Evolutionary conservation across 2,888 invertebrate species (phyloP), one percentile per base, ranked within the genome.

Genomic region (Rhagonycha lutea): DNA sequence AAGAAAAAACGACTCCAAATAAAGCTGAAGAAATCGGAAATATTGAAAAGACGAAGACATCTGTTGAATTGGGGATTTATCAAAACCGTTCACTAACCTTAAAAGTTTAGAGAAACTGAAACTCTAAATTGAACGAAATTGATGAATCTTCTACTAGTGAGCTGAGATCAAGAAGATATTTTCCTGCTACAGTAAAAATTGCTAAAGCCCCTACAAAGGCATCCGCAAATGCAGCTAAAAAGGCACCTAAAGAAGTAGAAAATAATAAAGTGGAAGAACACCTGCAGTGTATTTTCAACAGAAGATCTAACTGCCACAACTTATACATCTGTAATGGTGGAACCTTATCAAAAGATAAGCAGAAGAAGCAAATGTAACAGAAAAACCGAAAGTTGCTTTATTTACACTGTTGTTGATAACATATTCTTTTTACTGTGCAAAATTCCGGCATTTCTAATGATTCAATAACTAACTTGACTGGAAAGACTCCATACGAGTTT

Each of bases 381-480:
- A 73, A 47, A 61, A 67, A 69, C 3, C 24, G 71, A 78, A 80
- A 70, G 76, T 71, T 73, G 80, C 81, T 18, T 78, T 80, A 63
- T 74, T 82, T n/a, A n/a, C 70, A 79, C 82, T 69, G 78, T 79
- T 65, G 78, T 80, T 7, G 81, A 82, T 74, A 79, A 67, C 18
- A 8, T 14, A 68, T 23, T 61, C n/a, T n/a, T n/a, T n/a, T n/a
- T n/a, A n/a, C n/a, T n/a, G n/a, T n/a, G n/a, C n/a, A n/a, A n/a
- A n/a, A n/a, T n/a, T n/a, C n/a, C n/a, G n/a, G n/a, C n/a, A n/a
- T n/a, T n/a, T n/a, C n/a, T n/a, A n/a, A n/a, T n/a, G n/a, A n/a
- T n/a, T n/a, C n/a, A n/a, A n/a, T n/a, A n/a, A n/a, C n/a, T n/a
- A n/a, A n/a, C n/a, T n/a, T n/a, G n/a, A n/a, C n/a, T n/a, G n/a